phyloP scores from a whole-genome alignment of 2,797 vertebrate genomes.

The Chromis chromis region DNA sequence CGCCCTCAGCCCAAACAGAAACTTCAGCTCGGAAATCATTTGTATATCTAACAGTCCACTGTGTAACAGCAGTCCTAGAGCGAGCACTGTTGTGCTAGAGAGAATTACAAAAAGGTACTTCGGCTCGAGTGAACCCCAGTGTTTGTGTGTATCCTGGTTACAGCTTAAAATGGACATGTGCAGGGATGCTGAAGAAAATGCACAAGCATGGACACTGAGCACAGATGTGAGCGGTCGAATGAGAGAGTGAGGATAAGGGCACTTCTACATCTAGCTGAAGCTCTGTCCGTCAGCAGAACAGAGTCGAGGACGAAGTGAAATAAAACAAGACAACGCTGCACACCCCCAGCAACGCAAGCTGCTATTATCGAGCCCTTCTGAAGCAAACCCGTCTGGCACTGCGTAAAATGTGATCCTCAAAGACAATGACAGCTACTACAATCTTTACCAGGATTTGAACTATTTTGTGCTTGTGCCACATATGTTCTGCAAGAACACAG shows the following conservation, averaged over 20 bases:
- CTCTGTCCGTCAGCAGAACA: conserved; percentile 63
- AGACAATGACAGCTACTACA: conserved; percentile 48
- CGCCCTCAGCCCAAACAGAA: conserved; percentile 34
- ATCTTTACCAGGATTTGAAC: conserved; percentile 52
- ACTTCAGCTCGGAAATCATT: conserved; percentile 44
- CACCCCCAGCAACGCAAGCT: conserved; percentile 50
- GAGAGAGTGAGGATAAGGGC: conserved; percentile 82
- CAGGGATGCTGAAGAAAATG: conserved; percentile 35
- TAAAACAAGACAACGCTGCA: conserved; percentile 25
- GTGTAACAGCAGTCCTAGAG: conserved; percentile 78
- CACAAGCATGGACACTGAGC: conserved; percentile 38
- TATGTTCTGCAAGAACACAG: conserved; percentile 47
- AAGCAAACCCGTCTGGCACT: conserved; percentile 46
- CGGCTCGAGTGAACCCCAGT: conserved; percentile 78
- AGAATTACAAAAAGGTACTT: conserved; percentile 77
- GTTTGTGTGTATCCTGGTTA: conserved; percentile 65
- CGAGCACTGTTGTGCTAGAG: conserved; percentile 62
- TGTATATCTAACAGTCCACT: conserved; percentile 76
- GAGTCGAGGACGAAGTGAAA: conserved; percentile 42
- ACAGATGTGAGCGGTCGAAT: conserved; percentile 31
- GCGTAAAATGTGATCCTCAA: conserved; percentile 55
- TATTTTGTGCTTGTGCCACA: conserved; percentile 65
- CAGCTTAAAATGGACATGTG: conserved; percentile 46
- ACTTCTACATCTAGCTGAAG: conserved; percentile 84
- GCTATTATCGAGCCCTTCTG: conserved; percentile 58